These are phyloP conservation scores for Numida meleagris DNA, from an alignment of 2,113 vertebrate species.

Conservation along the genomic window DNA sequence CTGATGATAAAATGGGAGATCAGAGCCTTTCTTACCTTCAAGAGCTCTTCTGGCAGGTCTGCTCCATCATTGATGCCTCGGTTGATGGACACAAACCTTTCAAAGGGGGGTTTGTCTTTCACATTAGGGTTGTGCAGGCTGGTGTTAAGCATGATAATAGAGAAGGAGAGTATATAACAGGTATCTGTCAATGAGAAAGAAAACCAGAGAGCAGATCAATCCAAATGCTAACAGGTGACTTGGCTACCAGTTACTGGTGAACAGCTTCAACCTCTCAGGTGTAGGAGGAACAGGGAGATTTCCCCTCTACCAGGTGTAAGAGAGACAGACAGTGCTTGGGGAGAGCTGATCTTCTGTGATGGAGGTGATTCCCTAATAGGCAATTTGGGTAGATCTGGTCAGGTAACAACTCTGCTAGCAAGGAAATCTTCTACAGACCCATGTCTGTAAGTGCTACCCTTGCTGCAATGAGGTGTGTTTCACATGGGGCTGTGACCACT, in stretches of 20 bases:
- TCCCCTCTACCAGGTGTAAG: neutral
- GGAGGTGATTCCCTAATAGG: neutral
- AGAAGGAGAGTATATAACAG: conserved; percentile 96
- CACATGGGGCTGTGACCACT: neutral
- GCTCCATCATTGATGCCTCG: conserved; percentile 90
- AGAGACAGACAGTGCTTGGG: neutral
- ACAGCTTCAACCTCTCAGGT: neutral
- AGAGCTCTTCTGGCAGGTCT: conserved; percentile 86
- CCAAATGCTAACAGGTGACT: neutral
- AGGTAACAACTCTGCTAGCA: neutral
- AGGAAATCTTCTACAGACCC: neutral
- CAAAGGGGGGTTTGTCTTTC: conserved; percentile 90
- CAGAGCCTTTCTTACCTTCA: conserved; percentile 79
- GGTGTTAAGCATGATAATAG: conserved; percentile 97
- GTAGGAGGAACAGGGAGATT: neutral
- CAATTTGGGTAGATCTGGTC: neutral
- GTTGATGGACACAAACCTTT: conserved; percentile 93
- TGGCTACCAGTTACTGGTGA: neutral
- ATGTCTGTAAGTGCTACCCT: neutral
- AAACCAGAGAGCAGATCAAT: neutral
- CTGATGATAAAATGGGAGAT: neutral
- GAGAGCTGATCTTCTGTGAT: neutral
- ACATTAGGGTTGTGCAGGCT: conserved; percentile 97
- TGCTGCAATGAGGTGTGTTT: neutral
- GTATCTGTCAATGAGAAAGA: conserved; percentile 82